Percentiles rank a stretch among this genome's conserved stretches.
Conservation (phyloP, 2,113 vertebrate genomes). For the Henicopernis longicauda region DNA sequence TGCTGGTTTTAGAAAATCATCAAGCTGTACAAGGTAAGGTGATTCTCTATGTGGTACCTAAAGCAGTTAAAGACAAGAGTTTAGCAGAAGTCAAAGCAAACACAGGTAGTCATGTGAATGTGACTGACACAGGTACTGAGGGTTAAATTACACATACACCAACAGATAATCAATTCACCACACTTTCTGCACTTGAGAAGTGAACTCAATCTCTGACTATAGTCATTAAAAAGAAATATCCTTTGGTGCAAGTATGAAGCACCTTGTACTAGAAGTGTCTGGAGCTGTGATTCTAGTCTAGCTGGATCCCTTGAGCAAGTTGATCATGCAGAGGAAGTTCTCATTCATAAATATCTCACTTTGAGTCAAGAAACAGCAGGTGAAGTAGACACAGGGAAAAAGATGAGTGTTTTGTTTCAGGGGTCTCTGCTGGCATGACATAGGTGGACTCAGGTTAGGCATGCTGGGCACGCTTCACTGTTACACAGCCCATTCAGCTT, state of each 20-base stretch:
- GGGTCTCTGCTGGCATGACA: background rate
- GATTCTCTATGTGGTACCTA: background rate
- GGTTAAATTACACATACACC: background rate
- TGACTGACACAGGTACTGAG: background rate
- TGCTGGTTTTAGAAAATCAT: background rate
- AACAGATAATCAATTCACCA: background rate
- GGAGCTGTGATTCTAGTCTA: background rate
- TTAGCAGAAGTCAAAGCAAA: background rate
- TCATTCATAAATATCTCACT: background rate
- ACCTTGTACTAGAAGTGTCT: background rate
- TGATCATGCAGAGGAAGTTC: background rate
- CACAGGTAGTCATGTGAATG: background rate
- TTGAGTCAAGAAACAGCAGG: background rate
- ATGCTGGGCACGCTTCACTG: background rate
- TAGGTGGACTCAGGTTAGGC: fast-evolving
- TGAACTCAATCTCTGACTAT: background rate
- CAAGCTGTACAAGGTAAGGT: background rate
- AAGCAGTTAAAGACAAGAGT: background rate
- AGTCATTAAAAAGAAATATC: background rate
- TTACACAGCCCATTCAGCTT: background rate
- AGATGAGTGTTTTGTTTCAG: background rate
- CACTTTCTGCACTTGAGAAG: background rate
- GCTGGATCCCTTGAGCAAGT: background rate
- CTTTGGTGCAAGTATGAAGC: background rate
- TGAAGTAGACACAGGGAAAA: background rate